Percentiles rank a stretch among this genome's conserved stretches.
Evolutionary conservation across 1,140 invertebrate genomes (phyloP).

Genomic region (Panagrolaimus sp.): DNA sequence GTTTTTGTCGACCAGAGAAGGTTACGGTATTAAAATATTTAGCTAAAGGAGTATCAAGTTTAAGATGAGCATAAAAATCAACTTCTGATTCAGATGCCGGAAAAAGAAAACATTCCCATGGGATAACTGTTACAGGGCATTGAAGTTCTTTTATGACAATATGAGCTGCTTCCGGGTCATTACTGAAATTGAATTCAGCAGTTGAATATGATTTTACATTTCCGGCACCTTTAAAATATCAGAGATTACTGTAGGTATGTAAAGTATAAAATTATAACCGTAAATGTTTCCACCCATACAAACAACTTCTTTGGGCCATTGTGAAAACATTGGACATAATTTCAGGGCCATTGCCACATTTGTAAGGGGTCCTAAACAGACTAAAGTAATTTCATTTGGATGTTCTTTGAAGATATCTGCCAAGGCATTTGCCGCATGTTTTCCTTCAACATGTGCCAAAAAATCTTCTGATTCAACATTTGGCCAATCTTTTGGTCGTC

Average conservation of each 20-base stretch:
- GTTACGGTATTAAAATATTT: conserved; percentile 49
- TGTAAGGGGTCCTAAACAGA: conserved; percentile 71
- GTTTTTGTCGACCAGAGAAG: conserved; percentile 33
- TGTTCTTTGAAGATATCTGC: conserved; percentile 62
- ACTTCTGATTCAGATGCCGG: conserved; percentile 27
- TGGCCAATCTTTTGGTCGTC: conserved; percentile 50
- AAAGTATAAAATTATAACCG: not conserved
- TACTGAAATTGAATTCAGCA: conserved; percentile 75
- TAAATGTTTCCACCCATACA: conserved; percentile 73
- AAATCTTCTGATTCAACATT: conserved; percentile 29
- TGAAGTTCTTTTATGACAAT: conserved; percentile 80
- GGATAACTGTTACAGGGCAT: conserved; percentile 65
- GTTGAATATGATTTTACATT: conserved; percentile 68
- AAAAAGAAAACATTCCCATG: conserved; percentile 58
- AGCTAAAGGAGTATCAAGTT: conserved; percentile 47
- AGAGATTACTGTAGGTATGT: too few species aligned
- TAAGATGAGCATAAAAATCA: conserved; percentile 55
- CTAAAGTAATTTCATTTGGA: conserved; percentile 64
- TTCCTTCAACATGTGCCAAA: conserved; percentile 24
- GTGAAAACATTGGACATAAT: conserved; percentile 67
- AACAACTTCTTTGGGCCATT: conserved; percentile 67
- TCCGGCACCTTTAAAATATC: conserved; percentile 61
- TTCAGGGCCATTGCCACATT: conserved; percentile 72
- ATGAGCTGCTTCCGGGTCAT: conserved; percentile 73
- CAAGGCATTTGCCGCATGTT: conserved; percentile 45